These are phyloP conservation scores for Myotis daubentonii DNA, from an alignment of 2,797 vertebrate species.

Conservation along the genomic window DNA sequence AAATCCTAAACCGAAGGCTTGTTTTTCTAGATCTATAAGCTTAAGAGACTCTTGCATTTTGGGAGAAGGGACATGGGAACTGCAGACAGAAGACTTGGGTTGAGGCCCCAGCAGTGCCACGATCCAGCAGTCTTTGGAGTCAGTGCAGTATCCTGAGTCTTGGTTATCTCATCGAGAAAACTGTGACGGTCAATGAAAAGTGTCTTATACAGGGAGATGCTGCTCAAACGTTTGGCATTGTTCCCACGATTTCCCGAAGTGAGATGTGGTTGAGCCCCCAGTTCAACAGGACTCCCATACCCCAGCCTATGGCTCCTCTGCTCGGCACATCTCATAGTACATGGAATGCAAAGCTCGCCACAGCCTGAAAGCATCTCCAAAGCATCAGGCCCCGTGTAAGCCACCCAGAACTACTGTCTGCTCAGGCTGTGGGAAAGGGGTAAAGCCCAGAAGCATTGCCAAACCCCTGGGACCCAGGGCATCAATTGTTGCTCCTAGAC, in stretches of 20 bases:
- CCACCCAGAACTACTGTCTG: not conserved
- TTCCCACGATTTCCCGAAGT: not conserved
- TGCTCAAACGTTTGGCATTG: accelerated
- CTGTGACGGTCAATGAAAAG: not conserved
- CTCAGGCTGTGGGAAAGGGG: not conserved
- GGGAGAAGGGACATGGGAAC: not conserved
- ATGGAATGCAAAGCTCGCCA: not conserved
- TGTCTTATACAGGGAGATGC: not conserved
- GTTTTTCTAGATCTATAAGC: not conserved
- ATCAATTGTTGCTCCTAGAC: not conserved
- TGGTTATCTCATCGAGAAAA: not conserved
- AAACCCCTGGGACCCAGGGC: not conserved
- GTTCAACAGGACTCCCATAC: not conserved
- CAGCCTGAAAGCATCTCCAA: not conserved
- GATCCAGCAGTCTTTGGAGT: not conserved
- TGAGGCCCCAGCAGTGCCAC: not conserved
- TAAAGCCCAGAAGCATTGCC: not conserved
- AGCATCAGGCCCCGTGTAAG: not conserved
- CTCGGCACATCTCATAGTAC: not conserved
- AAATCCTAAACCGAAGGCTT: not conserved
- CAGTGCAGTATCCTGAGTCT: not conserved
- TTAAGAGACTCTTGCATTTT: not conserved
- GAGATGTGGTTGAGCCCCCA: not conserved
- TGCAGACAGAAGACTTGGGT: accelerated
- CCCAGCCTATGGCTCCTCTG: not conserved